phyloP scores from a whole-genome alignment of 1,140 invertebrate species.

The Oedothorax gibbosus region DNA sequence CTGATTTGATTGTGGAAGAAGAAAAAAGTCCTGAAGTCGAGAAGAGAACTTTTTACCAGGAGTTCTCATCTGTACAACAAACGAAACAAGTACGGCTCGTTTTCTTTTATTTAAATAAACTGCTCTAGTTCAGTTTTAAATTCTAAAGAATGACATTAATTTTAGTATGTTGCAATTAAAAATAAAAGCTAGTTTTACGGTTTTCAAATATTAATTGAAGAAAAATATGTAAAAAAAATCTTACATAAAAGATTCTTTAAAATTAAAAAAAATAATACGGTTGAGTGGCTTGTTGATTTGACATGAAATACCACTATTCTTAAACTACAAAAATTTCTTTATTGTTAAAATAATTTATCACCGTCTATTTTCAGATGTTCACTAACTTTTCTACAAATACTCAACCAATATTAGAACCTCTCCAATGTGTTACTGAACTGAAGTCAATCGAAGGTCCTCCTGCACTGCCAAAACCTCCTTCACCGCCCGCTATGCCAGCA shows the following conservation, averaged over 20 bases:
- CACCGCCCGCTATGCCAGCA: conserved; percentile 37
- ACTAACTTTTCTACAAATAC: conserved; percentile 36
- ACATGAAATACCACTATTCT: too few species aligned
- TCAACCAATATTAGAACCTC: conserved; percentile 3
- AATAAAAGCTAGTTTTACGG: too few species aligned
- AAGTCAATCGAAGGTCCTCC: conserved; percentile 24
- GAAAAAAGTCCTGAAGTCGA: conserved; percentile 67
- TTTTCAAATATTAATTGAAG: too few species aligned
- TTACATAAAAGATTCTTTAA: too few species aligned
- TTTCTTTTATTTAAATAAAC: neutral
- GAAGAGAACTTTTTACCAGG: conserved; percentile 51
- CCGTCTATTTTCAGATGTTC: conserved; percentile 25
- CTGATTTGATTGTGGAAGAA: conserved; percentile 80
- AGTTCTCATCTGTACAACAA: conserved; percentile 59
- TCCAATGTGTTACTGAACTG: neutral
- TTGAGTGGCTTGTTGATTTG: too few species aligned
- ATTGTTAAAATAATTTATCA: too few species aligned
- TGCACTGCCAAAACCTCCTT: conserved; percentile 3
- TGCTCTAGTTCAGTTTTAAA: neutral
- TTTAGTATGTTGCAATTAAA: neutral
- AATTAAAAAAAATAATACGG: too few species aligned
- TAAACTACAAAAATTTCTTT: too few species aligned
- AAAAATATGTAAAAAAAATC: too few species aligned
- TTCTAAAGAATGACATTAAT: neutral
- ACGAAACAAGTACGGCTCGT: conserved; percentile 52